Evolutionary conservation across 2,888 invertebrate genomes (phyloP).

Genomic region (Clostera curtula): DNA sequence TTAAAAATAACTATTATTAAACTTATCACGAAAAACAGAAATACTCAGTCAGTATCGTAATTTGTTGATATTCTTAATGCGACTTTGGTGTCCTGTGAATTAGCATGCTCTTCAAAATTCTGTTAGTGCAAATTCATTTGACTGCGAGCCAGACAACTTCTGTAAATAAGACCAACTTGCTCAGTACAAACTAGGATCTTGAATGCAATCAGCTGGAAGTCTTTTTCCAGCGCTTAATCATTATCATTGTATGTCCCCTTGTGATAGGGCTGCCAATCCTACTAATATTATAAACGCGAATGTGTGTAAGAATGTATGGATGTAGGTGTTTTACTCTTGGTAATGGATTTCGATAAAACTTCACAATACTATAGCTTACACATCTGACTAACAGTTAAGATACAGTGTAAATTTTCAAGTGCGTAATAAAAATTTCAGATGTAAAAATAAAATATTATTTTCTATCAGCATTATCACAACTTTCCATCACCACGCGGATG

Average conservation of each 20-base stretch:
- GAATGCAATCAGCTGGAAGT: slow-evolving; percentile 32
- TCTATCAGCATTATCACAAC: too few relatives aligned
- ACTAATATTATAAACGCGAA: too few relatives aligned
- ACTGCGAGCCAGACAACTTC: slow-evolving; percentile 20
- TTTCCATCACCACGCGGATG: too few relatives aligned
- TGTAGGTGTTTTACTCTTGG: too few relatives aligned
- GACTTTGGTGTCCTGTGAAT: slow-evolving; percentile 26
- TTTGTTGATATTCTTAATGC: slow-evolving; percentile 20
- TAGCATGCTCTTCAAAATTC: slow-evolving; percentile 32
- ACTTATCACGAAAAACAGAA: slow-evolving; percentile 9
- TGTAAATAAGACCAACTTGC: slow-evolving; percentile 23
- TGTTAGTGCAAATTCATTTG: slow-evolving; percentile 29
- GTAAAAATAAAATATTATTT: too few relatives aligned
- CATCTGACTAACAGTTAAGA: too few relatives aligned
- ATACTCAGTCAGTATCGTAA: slow-evolving; percentile 15
- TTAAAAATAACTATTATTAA: too few relatives aligned
- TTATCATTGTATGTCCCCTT: slow-evolving; percentile 6
- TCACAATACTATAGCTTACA: too few relatives aligned
- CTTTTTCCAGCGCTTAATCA: slow-evolving; percentile 17
- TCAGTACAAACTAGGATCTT: slow-evolving; percentile 33
- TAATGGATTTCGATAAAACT: too few relatives aligned
- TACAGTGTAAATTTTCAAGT: too few relatives aligned
- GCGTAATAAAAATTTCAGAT: too few relatives aligned
- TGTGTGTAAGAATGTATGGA: too few relatives aligned
- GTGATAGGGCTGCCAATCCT: slow-evolving; percentile 5